Conservation (phyloP, 2,888 invertebrate genomes). For the Tenthredo distinguenda region DNA sequence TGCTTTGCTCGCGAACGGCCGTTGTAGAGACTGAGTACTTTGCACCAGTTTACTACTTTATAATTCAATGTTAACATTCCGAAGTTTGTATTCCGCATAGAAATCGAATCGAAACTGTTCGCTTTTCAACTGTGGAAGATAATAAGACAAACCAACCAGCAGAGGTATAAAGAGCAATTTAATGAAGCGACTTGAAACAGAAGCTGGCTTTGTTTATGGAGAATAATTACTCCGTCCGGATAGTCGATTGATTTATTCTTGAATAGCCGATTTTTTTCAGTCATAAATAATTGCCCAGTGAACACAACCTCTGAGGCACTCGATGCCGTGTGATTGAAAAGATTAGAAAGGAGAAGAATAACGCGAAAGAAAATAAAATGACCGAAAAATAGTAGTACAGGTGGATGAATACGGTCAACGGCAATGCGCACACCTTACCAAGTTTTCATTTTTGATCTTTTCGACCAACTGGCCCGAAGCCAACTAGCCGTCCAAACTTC, state of each 20-base stretch:
- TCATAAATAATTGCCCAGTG: not conserved
- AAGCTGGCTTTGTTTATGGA: not conserved
- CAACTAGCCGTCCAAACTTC: slow-evolving; percentile 30
- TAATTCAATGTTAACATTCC: not conserved
- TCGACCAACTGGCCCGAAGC: slow-evolving; percentile 32
- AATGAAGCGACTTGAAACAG: not conserved
- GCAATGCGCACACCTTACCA: slow-evolving; percentile 26
- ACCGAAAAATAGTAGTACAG: not conserved
- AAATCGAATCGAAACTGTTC: not conserved
- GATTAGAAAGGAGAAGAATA: not conserved
- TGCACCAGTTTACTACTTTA: not conserved
- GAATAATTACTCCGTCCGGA: not conserved
- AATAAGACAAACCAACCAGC: not conserved
- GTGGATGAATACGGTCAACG: not conserved
- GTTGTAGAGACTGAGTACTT: not conserved
- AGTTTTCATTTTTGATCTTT: slow-evolving; percentile 35
- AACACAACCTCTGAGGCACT: not conserved
- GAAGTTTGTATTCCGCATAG: not conserved
- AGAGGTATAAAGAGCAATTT: not conserved
- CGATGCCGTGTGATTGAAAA: not conserved
- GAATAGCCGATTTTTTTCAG: not conserved
- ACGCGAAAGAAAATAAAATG: not conserved
- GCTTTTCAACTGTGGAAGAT: not conserved
- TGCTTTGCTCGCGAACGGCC: not conserved
- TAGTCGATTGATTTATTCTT: not conserved